Base-by-base conservation (phyloP, 2,113 vertebrate genomes). In the Trogon surrucura region DNA sequence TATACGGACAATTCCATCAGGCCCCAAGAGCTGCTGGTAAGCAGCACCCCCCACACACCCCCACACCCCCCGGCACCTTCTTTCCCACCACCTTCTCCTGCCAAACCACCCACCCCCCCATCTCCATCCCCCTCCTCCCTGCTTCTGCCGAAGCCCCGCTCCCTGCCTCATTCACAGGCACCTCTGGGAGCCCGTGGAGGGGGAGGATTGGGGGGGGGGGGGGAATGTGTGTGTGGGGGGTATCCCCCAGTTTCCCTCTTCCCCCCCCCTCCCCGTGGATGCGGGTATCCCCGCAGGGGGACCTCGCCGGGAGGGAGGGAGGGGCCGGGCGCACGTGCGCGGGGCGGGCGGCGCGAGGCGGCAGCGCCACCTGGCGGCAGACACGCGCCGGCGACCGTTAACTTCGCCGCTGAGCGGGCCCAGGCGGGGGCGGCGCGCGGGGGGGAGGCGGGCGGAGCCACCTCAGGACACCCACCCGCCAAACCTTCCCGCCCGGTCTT, bases 1-100 rank as follows among this genome's bases (percentile, higher is more conserved):
- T 99, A 99, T 80, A 99, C 99, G 71, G 99, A 99, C 97, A 99
- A 99, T 98, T 99, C 99, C 96, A 98, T 99, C 98, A 98, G 97
- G 97, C 99, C 98, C 41, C 98, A 99, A 88, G 99, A 99, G 95
- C 99, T 99, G 97, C 99, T 99, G 99, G 99, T 99, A 99, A 99
- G 97, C 95, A 93, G 97, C 95, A 47, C 92, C 79, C n/a, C 32
- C 60, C 41, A 36, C 36, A 36, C 36, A 36, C 36, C 36, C 36
- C 36, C 36, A 7, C 73, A 11, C 69, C 47, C 30, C 34, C 34
- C 13, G 14, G 34, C 50, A 30, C 34, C 34, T 38, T 15, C 69
- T 19, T 48, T 65, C 32, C 50, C 14, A 57, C 34, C 21, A 27
- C 17, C 22, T 11, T 21, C 45, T 30, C 47, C 50, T 36, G 18